phyloP scores from a whole-genome alignment of 1,140 invertebrate species.

The Dendroctonus valens region DNA sequence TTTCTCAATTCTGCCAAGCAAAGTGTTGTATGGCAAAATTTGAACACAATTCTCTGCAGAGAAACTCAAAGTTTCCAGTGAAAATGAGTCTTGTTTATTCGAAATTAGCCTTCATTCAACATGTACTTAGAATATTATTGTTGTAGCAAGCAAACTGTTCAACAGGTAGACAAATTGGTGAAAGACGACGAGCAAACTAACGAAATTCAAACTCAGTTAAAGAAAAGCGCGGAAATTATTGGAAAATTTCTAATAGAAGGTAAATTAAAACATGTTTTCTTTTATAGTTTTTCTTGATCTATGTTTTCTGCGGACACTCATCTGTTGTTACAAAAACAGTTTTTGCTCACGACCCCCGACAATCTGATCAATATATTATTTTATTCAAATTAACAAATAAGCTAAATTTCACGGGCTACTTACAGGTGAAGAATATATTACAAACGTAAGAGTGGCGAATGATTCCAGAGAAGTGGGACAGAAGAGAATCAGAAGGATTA shows the following conservation, averaged over 20 bases:
- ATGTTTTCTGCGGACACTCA: too few relatives aligned
- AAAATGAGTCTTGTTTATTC: too few relatives aligned
- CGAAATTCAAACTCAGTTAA: slow-evolving; percentile 59
- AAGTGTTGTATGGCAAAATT: too few relatives aligned
- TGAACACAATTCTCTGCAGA: too few relatives aligned
- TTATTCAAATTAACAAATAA: neutral
- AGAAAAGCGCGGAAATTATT: slow-evolving; percentile 58
- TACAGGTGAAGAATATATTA: slow-evolving; percentile 62
- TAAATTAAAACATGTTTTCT: slow-evolving; percentile 3
- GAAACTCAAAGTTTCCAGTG: too few relatives aligned
- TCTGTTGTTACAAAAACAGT: too few relatives aligned
- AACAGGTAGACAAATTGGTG: slow-evolving; percentile 35
- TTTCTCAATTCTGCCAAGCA: too few relatives aligned
- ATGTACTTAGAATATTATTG: neutral
- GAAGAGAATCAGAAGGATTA: slow-evolving; percentile 53
- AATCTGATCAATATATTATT: too few relatives aligned
- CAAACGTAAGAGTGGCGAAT: slow-evolving; percentile 70
- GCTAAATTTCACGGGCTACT: too few relatives aligned
- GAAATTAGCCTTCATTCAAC: neutral
- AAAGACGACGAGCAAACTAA: slow-evolving; percentile 45
- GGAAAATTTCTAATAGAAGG: slow-evolving; percentile 62
- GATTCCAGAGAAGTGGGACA: slow-evolving; percentile 67
- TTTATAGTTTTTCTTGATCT: neutral
- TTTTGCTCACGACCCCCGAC: too few relatives aligned
- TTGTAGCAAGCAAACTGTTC: slow-evolving; percentile 22